Evolutionary conservation across 2,888 invertebrate genomes (phyloP).

Genomic region (Hesperia comma): DNA sequence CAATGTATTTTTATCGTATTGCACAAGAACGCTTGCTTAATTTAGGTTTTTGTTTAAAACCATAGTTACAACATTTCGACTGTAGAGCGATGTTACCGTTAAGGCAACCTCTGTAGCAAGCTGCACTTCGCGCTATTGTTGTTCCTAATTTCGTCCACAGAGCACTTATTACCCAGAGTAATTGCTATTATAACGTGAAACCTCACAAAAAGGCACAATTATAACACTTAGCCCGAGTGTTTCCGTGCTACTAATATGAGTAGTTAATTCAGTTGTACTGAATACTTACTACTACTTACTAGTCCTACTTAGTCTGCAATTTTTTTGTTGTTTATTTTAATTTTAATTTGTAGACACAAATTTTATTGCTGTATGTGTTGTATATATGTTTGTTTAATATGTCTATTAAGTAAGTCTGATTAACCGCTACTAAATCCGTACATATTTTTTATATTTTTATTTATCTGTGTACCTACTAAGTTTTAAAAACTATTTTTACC

Average conservation of each 20-base stretch:
- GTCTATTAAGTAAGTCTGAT: too few species aligned
- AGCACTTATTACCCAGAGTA: constrained; percentile 17
- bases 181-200: neutral
- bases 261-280: neutral
- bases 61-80: constrained; percentile 36
- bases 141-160: constrained; percentile 42
- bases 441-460: too few species aligned
- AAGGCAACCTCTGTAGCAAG: constrained; percentile 46
- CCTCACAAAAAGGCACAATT: neutral
- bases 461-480: too few species aligned
- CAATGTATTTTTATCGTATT: too few species aligned
- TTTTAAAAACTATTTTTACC: too few species aligned
- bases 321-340: too few species aligned
- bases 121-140: constrained; percentile 46
- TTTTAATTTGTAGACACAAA: too few species aligned
- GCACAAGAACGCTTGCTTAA: neutral
- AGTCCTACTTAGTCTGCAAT: neutral
- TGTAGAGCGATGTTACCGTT: constrained; percentile 36
- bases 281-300: too few species aligned
- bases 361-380: too few species aligned
- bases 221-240: neutral
- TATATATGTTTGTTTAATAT: too few species aligned
- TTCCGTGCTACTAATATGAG: neutral
- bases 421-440: too few species aligned
- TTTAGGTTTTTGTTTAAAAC: neutral